phyloP scores from a whole-genome alignment of 2,888 invertebrate species.

The Melanargia galathea region DNA sequence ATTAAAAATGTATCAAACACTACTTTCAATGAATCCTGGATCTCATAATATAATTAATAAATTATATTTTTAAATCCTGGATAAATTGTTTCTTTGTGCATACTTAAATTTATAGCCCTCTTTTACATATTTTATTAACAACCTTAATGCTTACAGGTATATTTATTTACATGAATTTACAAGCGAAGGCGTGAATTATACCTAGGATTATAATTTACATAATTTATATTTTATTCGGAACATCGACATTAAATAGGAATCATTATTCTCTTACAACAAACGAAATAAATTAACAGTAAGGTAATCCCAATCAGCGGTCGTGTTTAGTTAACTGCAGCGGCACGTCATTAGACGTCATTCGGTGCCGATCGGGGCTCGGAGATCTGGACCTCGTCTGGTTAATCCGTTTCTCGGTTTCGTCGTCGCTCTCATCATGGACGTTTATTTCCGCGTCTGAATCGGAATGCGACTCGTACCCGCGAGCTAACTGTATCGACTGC shows the following conservation, averaged over 20 bases:
- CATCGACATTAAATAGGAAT: conserved; percentile 65
- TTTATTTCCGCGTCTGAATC: conserved; percentile 92
- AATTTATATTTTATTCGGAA: conserved; percentile 59
- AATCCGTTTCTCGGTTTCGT: conserved; percentile 78
- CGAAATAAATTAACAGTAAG: conserved; percentile 56
- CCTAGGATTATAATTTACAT: conserved; percentile 60
- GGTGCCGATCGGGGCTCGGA: conserved; percentile 69
- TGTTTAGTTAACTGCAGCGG: conserved; percentile 88
- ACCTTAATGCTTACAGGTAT: conserved; percentile 64
- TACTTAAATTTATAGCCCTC: conserved; percentile 56
- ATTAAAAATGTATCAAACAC: conserved; percentile 34
- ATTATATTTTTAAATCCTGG: conserved; percentile 21
- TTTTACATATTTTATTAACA: conserved; percentile 62
- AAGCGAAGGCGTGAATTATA: conserved; percentile 59
- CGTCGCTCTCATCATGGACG: conserved; percentile 90
- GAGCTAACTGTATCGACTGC: conserved; percentile 74
- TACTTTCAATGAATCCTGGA: conserved; percentile 29
- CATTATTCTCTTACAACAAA: conserved; percentile 61
- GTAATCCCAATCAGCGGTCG: conserved; percentile 80
- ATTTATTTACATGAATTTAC: conserved; percentile 73
- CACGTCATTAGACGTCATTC: conserved; percentile 70
- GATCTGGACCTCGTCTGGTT: conserved; percentile 72
- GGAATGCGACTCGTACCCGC: conserved; percentile 78
- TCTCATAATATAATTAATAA: conserved; percentile 34
- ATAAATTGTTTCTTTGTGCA: conserved; percentile 62